Percentiles rank a stretch among this genome's conserved stretches.
These are phyloP conservation scores for Drymonia ruficornis DNA, from an alignment of 2,888 invertebrate genomes.

Conservation along the genomic window DNA sequence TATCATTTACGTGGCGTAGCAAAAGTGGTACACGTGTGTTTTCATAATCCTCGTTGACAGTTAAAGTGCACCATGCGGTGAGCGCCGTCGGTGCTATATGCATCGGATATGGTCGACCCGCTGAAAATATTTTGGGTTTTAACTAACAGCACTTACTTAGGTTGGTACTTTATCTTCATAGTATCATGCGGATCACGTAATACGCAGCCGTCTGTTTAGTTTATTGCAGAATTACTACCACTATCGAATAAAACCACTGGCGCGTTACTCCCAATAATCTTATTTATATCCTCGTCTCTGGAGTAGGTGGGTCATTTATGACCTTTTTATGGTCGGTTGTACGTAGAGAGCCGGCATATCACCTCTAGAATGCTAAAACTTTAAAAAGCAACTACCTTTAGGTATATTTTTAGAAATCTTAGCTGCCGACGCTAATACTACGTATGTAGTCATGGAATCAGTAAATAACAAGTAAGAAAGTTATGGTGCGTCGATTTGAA, in stretches of 20 bases:
- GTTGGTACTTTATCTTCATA: constrained; percentile 59
- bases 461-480: too few relatives aligned
- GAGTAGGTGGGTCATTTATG: constrained; percentile 58
- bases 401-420: not conserved
- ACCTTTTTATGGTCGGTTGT: constrained; percentile 61
- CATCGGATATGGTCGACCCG: constrained; percentile 90
- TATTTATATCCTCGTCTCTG: constrained; percentile 53
- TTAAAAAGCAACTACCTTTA: constrained; percentile 8
- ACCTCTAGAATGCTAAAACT: constrained; percentile 44
- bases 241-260: constrained; percentile 37
- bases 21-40: constrained; percentile 46
- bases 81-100: constrained; percentile 62
- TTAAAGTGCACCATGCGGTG: constrained; percentile 78
- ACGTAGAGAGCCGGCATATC: constrained; percentile 40
- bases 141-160: constrained; percentile 92
- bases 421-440: not conserved
- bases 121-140: constrained; percentile 93
- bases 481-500: too few relatives aligned
- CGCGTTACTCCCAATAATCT: constrained; percentile 42
- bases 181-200: constrained; percentile 6
- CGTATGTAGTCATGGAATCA: too few relatives aligned
- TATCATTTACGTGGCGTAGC: constrained; percentile 40
- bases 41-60: constrained; percentile 55
- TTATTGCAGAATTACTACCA: constrained; percentile 33
- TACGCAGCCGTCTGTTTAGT: constrained; percentile 20